Evolutionary conservation across 2,113 vertebrate species (phyloP).

Genomic region (Noctilio leporinus): DNA sequence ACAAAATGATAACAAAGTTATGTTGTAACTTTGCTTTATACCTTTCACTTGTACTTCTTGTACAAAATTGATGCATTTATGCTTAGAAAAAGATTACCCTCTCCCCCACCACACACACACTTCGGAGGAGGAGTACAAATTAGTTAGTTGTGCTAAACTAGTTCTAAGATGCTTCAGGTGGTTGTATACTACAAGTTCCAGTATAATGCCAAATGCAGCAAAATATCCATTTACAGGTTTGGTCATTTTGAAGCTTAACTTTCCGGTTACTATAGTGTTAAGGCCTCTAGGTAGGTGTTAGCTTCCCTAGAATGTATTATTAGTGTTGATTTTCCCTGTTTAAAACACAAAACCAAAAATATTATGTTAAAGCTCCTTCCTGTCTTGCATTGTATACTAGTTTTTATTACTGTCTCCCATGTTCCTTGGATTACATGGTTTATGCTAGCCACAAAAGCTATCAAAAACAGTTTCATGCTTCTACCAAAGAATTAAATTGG

Average conservation of each 20-base stretch:
- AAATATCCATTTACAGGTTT: conserved; percentile 1
- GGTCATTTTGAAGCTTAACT: conserved; percentile 30
- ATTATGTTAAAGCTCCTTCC: conserved; percentile 7
- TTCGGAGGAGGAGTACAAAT: background rate
- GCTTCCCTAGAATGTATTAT: background rate
- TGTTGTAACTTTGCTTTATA: conserved; percentile 19
- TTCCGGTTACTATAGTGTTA: conserved; percentile 36
- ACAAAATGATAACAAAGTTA: background rate
- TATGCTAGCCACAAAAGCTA: conserved; percentile 34
- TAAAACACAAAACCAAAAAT: background rate
- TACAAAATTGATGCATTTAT: conserved; percentile 37
- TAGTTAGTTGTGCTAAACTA: conserved; percentile 38
- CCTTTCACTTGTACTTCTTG: conserved; percentile 12
- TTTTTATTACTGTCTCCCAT: conserved; percentile 36
- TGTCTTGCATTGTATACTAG: conserved; percentile 16
- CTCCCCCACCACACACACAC: too few species aligned
- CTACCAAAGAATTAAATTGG: conserved; percentile 77
- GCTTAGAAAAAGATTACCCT: background rate
- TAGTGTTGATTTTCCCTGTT: conserved; percentile 29
- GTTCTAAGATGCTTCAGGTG: conserved; percentile 12
- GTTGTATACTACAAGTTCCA: background rate
- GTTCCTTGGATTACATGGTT: conserved; percentile 52
- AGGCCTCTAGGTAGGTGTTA: conserved; percentile 9
- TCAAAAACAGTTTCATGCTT: conserved; percentile 63
- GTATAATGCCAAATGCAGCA: conserved; percentile 54